Base-by-base conservation (phyloP, 2,888 invertebrate species). In the Spatulosminthurus flaviceps region DNA sequence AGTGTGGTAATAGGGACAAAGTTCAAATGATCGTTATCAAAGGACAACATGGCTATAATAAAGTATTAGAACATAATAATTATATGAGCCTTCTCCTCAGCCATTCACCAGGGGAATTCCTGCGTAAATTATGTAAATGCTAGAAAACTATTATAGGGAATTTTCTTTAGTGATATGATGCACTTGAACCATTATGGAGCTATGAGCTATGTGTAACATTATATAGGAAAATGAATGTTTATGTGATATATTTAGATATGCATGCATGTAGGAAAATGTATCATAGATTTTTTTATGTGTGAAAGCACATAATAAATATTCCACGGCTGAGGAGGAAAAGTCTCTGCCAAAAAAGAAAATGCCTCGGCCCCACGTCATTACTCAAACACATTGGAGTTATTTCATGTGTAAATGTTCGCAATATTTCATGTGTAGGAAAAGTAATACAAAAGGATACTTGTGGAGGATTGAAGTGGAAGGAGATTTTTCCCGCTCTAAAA, bases 341-440 rank as follows among this genome's bases (percentile, higher is more conserved):
- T 26, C 26, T 11, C 24, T 64, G 22, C 22, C 64, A 64, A 64
- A 60, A n/a, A 22, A 64, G 26, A 22, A 64, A 64, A 24, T 64
- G 64, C 26, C 64, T 64, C 67, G n/a, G 28, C 28, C n/a, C n/a
- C 51, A 51, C 51, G n/a, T 51, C 51, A 51, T 51, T 51, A 51
- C 51, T 51, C 51, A 51, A n/a, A 51, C 51, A 19, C n/a, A 51
- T 51, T 13, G 19, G 51, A 51, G 51, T 51, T 51, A 51, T 51
- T 4, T 51, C 51, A 51, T 19, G 51, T 51, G 51, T 51, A 51
- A 51, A 67, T 29, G 28, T 2, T 19, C 2, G 29, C 28, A 26
- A 28, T 29, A 28, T 28, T 24, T 28, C 28, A 28, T 67, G 7
- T 0, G 28, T 1, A 28, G 28, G 26, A 26, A 13, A 28, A 28